phyloP scores from a whole-genome alignment of 2,113 vertebrate genomes.

The Potamarius usumacintae region DNA sequence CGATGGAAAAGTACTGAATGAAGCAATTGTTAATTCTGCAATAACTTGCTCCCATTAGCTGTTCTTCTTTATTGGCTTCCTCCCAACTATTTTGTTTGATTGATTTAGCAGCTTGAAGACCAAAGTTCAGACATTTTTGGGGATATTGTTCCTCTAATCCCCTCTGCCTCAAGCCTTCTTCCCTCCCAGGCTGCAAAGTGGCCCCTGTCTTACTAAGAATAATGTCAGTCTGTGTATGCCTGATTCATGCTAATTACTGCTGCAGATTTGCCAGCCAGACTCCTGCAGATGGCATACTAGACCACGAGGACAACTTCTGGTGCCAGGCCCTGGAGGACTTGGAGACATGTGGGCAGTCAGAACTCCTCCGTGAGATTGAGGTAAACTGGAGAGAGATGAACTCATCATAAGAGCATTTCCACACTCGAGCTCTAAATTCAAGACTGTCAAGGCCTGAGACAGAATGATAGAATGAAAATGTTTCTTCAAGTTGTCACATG shows the following conservation, averaged over 20 bases:
- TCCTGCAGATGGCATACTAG: slow-evolving; percentile 80
- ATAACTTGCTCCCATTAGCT: not conserved
- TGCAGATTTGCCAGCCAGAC: slow-evolving; percentile 85
- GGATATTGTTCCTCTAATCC: not conserved
- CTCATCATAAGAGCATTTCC: not conserved
- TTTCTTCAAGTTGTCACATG: not conserved
- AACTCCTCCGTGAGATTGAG: slow-evolving; percentile 96
- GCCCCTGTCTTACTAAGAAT: not conserved
- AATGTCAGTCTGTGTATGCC: slow-evolving; percentile 22
- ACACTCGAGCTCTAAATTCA: not conserved
- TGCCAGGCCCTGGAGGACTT: slow-evolving; percentile 95
- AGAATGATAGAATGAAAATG: not conserved
- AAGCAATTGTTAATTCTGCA: not conserved
- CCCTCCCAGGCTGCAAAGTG: not conserved
- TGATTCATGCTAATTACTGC: slow-evolving; percentile 58
- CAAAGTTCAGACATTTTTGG: not conserved
- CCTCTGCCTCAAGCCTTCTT: not conserved
- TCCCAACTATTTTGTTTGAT: not conserved
- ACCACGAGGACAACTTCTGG: slow-evolving; percentile 94
- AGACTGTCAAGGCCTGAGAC: not conserved
- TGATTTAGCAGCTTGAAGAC: not conserved
- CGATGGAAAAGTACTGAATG: slow-evolving; percentile 3
- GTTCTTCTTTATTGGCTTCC: slow-evolving; percentile 38
- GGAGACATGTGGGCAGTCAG: slow-evolving; percentile 96
- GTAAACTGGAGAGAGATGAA: slow-evolving; percentile 65